Conservation (phyloP, 1,140 invertebrate species). For the Aphidius gifuensis region DNA sequence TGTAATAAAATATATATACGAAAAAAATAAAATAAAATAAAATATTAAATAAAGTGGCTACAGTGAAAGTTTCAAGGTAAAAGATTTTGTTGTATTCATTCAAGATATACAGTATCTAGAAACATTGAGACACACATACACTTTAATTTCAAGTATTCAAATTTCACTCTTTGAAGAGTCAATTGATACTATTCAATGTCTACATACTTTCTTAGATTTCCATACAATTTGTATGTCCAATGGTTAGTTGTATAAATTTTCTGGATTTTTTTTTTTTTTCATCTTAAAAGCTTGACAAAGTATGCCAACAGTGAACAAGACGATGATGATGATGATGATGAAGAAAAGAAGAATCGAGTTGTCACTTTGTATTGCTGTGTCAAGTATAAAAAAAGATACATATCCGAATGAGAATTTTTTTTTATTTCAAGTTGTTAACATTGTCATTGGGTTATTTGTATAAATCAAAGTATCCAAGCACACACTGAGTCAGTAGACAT, state of each 20-base stretch:
- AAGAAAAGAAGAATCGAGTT: too few species aligned
- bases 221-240: conserved; percentile 21
- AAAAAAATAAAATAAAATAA: background rate
- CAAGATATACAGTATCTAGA: background rate
- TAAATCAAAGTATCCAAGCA: too few species aligned
- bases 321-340: too few species aligned
- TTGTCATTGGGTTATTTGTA: too few species aligned
- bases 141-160: conserved; percentile 5
- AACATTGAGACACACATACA: background rate
- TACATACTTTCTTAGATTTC: conserved; percentile 2
- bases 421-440: too few species aligned
- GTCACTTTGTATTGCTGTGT: too few species aligned
- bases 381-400: too few species aligned
- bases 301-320: too few species aligned
- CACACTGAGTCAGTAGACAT: too few species aligned
- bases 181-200: conserved; percentile 12
- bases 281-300: too few species aligned
- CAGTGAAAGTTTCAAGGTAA: background rate
- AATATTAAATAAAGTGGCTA: background rate
- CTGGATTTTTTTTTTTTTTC: background rate
- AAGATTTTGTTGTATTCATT: background rate
- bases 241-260: background rate
- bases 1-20: background rate
- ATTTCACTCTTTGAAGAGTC: background rate
- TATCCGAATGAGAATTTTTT: too few species aligned